Conservation (phyloP, 2,888 invertebrate species). For the Hanleya hanleyi region DNA sequence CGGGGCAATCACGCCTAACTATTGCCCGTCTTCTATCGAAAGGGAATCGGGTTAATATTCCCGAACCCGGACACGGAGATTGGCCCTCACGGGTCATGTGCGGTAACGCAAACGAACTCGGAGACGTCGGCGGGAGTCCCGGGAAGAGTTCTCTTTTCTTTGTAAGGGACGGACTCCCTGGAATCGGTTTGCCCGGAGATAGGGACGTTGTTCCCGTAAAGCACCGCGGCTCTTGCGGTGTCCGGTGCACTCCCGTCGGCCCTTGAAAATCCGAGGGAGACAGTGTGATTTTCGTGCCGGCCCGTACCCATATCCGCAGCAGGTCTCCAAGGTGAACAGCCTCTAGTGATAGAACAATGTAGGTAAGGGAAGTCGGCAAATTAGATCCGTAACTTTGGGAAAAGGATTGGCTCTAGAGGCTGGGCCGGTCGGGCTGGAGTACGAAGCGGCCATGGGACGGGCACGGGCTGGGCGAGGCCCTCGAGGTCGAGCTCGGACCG, state of each 20-base stretch:
- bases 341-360: constrained; percentile 82
- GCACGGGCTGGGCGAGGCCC: constrained; percentile 61
- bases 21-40: constrained; percentile 51
- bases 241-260: constrained; percentile 64
- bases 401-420: constrained; percentile 84
- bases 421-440: constrained; percentile 77
- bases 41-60: constrained; percentile 72
- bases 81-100: constrained; percentile 23
- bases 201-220: constrained; percentile 73
- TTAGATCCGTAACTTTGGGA: constrained; percentile 79
- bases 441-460: constrained; percentile 73
- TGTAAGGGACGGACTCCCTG: constrained; percentile 72
- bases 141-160: constrained; percentile 75
- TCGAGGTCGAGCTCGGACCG: constrained; percentile 56
- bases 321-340: constrained; percentile 84
- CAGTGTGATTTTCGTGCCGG: constrained; percentile 73
- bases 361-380: constrained; percentile 79
- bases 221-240: constrained; percentile 72
- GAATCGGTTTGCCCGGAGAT: constrained; percentile 74
- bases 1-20: constrained; percentile 16
- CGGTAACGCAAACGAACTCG: constrained; percentile 63
- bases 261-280: constrained; percentile 75
- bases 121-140: constrained; percentile 69
- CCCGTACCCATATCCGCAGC: constrained; percentile 84
- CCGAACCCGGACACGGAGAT: constrained; percentile 77